phyloP scores from a whole-genome alignment of 2,888 invertebrate species.

The Acleris sparsana region DNA sequence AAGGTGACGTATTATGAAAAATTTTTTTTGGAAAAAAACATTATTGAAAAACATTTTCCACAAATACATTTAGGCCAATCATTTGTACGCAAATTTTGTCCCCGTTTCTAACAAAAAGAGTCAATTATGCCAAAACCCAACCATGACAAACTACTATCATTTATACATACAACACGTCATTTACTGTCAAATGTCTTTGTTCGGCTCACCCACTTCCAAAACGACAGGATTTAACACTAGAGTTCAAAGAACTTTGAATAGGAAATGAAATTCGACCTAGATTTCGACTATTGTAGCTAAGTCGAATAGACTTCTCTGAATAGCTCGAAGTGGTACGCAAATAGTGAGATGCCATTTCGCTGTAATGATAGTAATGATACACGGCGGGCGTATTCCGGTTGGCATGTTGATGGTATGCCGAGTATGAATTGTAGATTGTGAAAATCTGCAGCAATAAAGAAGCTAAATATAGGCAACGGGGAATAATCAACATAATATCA shows the following conservation, averaged over 20 bases:
- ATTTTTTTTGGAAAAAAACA: too few relatives aligned
- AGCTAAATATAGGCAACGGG: too few relatives aligned
- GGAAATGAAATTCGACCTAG: slow-evolving; percentile 45
- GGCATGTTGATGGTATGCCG: slow-evolving; percentile 4
- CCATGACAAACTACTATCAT: slow-evolving; percentile 23
- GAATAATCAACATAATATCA: too few relatives aligned
- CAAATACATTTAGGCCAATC: slow-evolving; percentile 5
- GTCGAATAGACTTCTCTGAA: slow-evolving; percentile 30
- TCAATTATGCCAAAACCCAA: slow-evolving; percentile 20
- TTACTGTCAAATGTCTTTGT: slow-evolving; percentile 26
- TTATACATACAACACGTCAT: slow-evolving; percentile 23
- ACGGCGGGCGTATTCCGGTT: slow-evolving; percentile 22
- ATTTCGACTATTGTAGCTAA: slow-evolving; percentile 20
- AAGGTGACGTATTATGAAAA: slow-evolving; percentile 7
- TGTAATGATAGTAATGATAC: slow-evolving; percentile 18
- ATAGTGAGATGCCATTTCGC: slow-evolving; percentile 40
- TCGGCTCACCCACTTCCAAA: slow-evolving; percentile 30
- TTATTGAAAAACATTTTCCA: neutral
- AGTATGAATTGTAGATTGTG: neutral
- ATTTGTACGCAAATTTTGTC: slow-evolving; percentile 26
- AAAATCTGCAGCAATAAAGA: too few relatives aligned
- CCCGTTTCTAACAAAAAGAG: slow-evolving; percentile 22
- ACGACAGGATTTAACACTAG: slow-evolving; percentile 35
- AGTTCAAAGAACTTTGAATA: slow-evolving; percentile 50
- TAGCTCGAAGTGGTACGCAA: slow-evolving; percentile 55